Base-by-base conservation (phyloP, 2,797 vertebrate species). In the Serranus cabrilla region DNA sequence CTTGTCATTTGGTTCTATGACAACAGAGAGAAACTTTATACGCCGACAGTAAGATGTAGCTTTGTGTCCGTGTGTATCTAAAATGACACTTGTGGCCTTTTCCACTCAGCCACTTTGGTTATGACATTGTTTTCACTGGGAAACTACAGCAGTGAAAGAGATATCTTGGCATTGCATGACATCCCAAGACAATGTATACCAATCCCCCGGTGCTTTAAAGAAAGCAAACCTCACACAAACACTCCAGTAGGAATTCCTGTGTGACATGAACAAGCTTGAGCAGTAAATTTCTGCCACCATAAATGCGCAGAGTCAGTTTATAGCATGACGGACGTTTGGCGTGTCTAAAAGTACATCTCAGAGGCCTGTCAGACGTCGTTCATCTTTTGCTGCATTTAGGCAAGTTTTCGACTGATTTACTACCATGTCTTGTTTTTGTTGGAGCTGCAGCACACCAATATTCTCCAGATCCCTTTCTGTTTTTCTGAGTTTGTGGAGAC, bases 101-200 rank as follows among this genome's bases (percentile, higher is more conserved):
- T 74, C 66, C 57, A 63, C 67, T 83, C 18, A 20, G 54, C 52
- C 78, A 78, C 69, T 76, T 74, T 71, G 61, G 74, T 85, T 78
- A 16, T 80, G 61, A 74, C 63, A 86, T 89, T 91, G 87, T 87
- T 89, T 82, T 86, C 47, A 76, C 11, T 83, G 70, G 67, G 57
- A 76, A 83, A 77, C n/a, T 66, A 59, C 68, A 76, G 69, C 72
- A 18, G 64, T 42, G 49, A 70, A 64, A 79, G 72, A 71, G 54
- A 74, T 18, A 42, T 66, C 47, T 67, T 71, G n/a, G 40, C 23
- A 63, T 83, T 86, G 73, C 71, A 40, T 86, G 75, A 83, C 74
- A 77, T 85, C 76, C 54, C 55, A 66, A 81, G 81, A 89, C 87
- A 85, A 84, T 83, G 67, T 78, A 72, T 49, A 71, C 62, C 49